Evolutionary conservation across 1,140 invertebrate genomes (phyloP).

Genomic region (Conus ventricosus): DNA sequence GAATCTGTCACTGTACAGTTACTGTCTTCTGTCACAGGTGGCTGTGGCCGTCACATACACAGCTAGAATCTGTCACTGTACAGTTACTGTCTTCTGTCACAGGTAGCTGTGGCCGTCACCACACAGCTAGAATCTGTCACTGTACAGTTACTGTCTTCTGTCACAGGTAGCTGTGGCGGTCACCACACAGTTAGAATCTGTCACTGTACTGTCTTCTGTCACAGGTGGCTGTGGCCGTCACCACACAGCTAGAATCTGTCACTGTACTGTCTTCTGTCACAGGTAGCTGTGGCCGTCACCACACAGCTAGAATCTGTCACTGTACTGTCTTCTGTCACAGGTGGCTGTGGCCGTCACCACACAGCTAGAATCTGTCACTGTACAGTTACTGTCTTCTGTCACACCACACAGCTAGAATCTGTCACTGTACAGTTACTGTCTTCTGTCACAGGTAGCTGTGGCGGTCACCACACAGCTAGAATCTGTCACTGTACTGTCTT

Average conservation of each 20-base stretch:
- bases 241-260: constrained; percentile 44
- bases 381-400: too few species aligned
- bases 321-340: too few species aligned
- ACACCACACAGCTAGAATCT: constrained; percentile 44
- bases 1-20: too few species aligned
- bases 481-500: too few species aligned
- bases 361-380: not conserved
- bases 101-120: constrained; percentile 24
- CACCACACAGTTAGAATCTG: constrained; percentile 44
- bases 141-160: too few species aligned
- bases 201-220: too few species aligned
- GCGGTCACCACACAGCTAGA: constrained; percentile 44
- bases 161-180: not conserved
- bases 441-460: too few species aligned
- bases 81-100: too few species aligned
- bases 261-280: too few species aligned
- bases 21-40: too few species aligned
- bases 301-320: constrained; percentile 34
- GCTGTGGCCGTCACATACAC: constrained; percentile 46
- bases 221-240: not conserved
- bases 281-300: constrained; percentile 24
- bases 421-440: too few species aligned
- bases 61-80: too few species aligned
- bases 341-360: constrained; percentile 45
- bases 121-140: constrained; percentile 34